These are phyloP conservation scores for Chrysemys picta DNA, from an alignment of 2,113 vertebrate genomes.

Conservation along the genomic window DNA sequence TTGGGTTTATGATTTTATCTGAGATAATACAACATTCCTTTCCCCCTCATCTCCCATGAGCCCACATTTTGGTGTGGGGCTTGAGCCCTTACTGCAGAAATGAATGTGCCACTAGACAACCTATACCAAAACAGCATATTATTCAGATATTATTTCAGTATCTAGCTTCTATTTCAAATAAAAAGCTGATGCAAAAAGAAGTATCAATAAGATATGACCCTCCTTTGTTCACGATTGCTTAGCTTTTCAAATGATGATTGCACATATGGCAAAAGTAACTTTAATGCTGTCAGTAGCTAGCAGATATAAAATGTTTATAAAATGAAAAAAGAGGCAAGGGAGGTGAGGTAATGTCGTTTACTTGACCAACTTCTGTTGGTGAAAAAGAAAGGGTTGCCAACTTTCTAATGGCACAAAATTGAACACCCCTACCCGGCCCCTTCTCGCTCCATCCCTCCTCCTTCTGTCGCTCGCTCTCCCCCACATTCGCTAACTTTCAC, in stretches of 20 bases:
- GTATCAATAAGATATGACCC: not conserved
- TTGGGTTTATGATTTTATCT: not conserved
- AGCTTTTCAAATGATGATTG: not conserved
- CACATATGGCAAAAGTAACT: not conserved
- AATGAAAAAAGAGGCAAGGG: not conserved
- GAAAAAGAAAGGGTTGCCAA: not conserved
- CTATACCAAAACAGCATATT: not conserved
- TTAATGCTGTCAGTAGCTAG: not conserved
- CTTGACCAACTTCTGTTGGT: not conserved
- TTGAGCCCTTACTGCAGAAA: not conserved
- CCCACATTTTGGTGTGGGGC: not conserved
- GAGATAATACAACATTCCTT: not conserved
- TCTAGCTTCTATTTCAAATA: not conserved
- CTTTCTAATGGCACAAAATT: too few species aligned
- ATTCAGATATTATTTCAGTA: not conserved
- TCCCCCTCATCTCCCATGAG: not conserved
- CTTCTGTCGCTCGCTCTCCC: too few species aligned
- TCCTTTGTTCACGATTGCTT: not conserved
- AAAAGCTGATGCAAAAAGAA: not conserved
- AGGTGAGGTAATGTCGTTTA: not conserved
- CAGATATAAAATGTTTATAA: not conserved
- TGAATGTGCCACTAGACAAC: rapidly evolving
- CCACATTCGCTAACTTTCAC: too few species aligned
- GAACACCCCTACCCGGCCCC: too few species aligned
- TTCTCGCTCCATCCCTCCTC: too few species aligned